A percentile compares a stretch with the other conserved stretches of the same genome.
Evolutionary conservation across 2,113 vertebrate genomes (phyloP).

Genomic region (Tor tambroides): DNA sequence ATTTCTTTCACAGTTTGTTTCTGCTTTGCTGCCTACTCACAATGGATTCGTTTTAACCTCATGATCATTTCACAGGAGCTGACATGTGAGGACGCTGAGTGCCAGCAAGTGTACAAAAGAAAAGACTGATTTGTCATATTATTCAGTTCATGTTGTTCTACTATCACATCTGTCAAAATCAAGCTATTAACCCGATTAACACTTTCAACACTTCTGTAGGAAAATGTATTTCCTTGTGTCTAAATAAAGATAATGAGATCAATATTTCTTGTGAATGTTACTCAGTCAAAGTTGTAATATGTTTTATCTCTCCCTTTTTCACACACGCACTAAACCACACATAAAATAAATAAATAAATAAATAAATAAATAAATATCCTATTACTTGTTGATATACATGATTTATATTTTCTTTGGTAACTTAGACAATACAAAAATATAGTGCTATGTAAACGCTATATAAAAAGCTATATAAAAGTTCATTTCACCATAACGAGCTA

Average conservation of each 20-base stretch:
- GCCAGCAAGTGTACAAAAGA: constrained; percentile 85
- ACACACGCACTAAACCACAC: background rate
- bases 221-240: background rate
- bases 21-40: background rate
- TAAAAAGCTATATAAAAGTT: too few relatives aligned
- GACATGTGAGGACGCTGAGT: constrained; percentile 85
- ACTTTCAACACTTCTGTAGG: background rate
- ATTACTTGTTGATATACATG: background rate
- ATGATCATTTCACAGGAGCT: constrained; percentile 78
- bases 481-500: background rate
- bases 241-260: background rate
- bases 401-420: background rate
- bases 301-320: background rate
- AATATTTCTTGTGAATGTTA: background rate
- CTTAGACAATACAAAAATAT: background rate
- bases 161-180: background rate
- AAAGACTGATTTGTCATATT: constrained; percentile 69
- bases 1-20: background rate
- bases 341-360: too few relatives aligned
- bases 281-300: background rate
- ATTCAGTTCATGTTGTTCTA: constrained; percentile 15
- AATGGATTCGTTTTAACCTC: background rate
- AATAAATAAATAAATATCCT: too few relatives aligned
- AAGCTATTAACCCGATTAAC: background rate
- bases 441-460: background rate